phyloP scores from a whole-genome alignment of 2,113 vertebrate genomes.

The Nothocercus nigrocapillus region DNA sequence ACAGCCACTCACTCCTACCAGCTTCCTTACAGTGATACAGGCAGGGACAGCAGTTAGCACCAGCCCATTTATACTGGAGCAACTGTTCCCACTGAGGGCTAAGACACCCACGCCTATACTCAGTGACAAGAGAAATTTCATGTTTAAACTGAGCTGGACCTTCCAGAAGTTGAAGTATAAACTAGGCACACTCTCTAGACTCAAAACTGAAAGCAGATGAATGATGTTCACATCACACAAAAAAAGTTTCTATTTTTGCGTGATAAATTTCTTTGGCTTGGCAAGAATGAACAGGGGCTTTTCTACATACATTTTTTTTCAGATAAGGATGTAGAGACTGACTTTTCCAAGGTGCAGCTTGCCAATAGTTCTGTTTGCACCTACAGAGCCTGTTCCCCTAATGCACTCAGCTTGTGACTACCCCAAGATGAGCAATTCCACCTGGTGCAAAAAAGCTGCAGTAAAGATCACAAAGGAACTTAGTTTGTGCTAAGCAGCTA shows the following conservation, averaged over 20 bases:
- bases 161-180: background rate
- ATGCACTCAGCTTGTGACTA: rapidly evolving
- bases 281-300: background rate
- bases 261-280: rapidly evolving
- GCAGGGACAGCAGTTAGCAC: background rate
- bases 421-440: background rate
- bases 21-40: background rate
- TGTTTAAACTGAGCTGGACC: background rate
- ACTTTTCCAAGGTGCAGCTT: background rate
- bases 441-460: background rate
- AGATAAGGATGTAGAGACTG: background rate
- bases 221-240: rapidly evolving
- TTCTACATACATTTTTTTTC: background rate
- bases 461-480: background rate
- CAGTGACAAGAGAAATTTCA: background rate
- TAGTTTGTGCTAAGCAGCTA: background rate
- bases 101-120: background rate
- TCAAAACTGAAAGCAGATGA: background rate
- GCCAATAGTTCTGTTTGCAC: background rate
- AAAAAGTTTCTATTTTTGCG: background rate
- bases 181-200: background rate
- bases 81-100: rapidly evolving
- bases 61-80: background rate
- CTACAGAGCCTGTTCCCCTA: rapidly evolving
- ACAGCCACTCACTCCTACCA: background rate